phyloP scores from a whole-genome alignment of 2,888 invertebrate genomes.

The Ecdyonurus torrentis region DNA sequence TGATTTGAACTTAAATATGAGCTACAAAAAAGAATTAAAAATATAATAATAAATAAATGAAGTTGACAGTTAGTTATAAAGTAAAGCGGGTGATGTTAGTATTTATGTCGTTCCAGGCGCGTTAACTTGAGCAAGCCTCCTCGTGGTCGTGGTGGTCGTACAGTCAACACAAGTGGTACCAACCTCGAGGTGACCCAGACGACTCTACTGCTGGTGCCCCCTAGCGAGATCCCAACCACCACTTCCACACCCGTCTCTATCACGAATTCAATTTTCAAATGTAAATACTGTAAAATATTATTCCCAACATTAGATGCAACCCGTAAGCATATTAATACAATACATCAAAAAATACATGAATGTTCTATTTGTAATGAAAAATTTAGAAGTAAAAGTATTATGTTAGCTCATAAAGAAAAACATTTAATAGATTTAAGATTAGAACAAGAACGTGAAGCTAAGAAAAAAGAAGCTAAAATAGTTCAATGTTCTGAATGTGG shows the following conservation, averaged over 20 bases:
- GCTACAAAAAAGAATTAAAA: no score
- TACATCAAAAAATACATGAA: not conserved
- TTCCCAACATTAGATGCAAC: not conserved
- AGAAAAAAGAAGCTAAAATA: not conserved
- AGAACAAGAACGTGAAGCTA: not conserved
- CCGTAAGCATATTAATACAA: not conserved
- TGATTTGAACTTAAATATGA: no score
- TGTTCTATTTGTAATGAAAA: not conserved
- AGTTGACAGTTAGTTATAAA: no score
- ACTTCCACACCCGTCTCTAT: not conserved
- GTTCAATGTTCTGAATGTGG: not conserved
- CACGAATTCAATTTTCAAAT: not conserved
- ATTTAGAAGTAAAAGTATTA: not conserved
- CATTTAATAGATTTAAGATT: not conserved
- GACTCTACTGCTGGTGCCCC: not conserved
- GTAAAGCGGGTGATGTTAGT: not conserved
- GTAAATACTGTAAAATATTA: not conserved
- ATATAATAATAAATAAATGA: no score
- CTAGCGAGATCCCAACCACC: not conserved
- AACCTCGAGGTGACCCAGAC: no score
- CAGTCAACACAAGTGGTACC: no score
- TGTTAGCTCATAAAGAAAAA: not conserved
- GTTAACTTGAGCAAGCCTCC: not conserved
- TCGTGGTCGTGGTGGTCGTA: not conserved
- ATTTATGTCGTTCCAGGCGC: not conserved